Base-by-base conservation (phyloP, 1,140 invertebrate genomes). In the Drosophila saltans region DNA sequence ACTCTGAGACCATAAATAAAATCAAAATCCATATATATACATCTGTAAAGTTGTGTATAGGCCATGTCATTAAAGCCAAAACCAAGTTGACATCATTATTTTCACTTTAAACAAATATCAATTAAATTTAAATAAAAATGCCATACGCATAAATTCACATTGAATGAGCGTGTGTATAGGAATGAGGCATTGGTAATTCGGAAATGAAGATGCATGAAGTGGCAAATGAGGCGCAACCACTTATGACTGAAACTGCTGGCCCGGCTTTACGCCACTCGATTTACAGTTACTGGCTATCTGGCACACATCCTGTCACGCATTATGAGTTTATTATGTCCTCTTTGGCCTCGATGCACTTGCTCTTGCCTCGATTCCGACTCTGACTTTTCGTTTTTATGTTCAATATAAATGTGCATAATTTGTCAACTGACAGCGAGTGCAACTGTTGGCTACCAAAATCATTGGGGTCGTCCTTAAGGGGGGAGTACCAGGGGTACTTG, bases 101-200 rank as follows among this genome's bases (percentile, higher is more conserved):
- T 83, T 86, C 60, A 65, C 74, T 58, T 71, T 71, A 63, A 55
- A 60, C 36, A 81, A 85, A 66, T 74, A 80, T 73, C 80, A 88
- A 88, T 86, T 88, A 86, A 88, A 86, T 86, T 86, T 86, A 72
- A 86, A 86, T 86, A 86, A 86, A 88, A 88, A 69, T 76, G 82
- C 84, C 80, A 75, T 88, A 41, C 48, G 52, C 70, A 83, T 88
- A 75, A 78, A 82, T 79, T 64, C 10, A 8, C 21, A 8, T 48
- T n/a, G 41, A 5, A 11, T 39, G 26, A 28, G 40, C 33, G 26
- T 62, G 24, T 62, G 41, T 62, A 26, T 6, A 26, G 30, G 26
- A 2, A 30, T 61, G 48, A 48, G 43, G 28, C 39, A 11, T 28
- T 11, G 60, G 16, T 11, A 65, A 4, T 24, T 30, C 36, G 21